Evolutionary conservation across 2,888 invertebrate species (phyloP).

Genomic region (Luperina testacea): DNA sequence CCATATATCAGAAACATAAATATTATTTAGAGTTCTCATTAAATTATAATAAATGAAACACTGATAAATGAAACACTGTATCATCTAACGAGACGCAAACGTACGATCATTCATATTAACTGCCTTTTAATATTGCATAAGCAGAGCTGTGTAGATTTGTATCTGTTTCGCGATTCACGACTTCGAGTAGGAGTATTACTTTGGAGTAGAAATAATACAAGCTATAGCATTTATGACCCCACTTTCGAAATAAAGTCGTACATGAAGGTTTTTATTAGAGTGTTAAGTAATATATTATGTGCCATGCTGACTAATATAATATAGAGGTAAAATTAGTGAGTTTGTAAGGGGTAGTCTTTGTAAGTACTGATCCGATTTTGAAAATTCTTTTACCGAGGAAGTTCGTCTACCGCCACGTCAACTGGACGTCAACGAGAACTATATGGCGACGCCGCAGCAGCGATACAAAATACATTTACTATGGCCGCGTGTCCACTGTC

Average conservation of each 20-base stretch:
- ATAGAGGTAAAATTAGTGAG: neutral
- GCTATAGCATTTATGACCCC: neutral
- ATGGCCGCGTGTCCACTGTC: neutral
- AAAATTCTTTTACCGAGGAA: neutral
- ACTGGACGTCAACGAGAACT: neutral
- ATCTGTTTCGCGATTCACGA: constrained; percentile 17
- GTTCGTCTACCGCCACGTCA: neutral
- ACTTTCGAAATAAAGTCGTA: neutral
- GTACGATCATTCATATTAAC: constrained; percentile 37
- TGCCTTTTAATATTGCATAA: constrained; percentile 27
- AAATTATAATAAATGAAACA: constrained; percentile 35
- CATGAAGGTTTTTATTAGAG: neutral
- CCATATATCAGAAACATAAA: constrained; percentile 15
- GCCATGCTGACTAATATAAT: neutral
- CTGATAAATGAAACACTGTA: constrained; percentile 35
- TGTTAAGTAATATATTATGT: too few species aligned
- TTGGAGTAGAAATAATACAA: constrained; percentile 4
- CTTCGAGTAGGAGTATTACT: neutral
- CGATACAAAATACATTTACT: neutral
- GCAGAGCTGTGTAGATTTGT: neutral
- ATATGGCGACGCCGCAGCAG: neutral
- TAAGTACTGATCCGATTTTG: neutral
- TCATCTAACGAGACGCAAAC: constrained; percentile 24
- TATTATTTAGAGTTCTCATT: constrained; percentile 32
- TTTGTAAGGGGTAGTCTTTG: neutral